Evolutionary conservation across 1,140 invertebrate species (phyloP), one percentile per base, ranked within the genome.

Genomic region (Diabrotica undecimpunctata): DNA sequence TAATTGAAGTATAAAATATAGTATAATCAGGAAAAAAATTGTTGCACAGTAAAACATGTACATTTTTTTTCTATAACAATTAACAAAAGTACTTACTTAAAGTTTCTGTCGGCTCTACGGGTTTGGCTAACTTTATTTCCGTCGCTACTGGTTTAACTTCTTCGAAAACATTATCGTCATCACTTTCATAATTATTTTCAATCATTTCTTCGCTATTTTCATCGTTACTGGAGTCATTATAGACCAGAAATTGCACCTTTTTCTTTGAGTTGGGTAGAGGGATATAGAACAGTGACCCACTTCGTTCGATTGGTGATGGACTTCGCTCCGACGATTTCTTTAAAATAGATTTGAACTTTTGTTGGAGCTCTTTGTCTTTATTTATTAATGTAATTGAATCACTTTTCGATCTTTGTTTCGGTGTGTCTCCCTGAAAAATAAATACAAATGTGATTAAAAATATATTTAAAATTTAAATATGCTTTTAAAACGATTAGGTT

Each of bases 241-340:
- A 70, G 35, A 76, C 77, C 35, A 79, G 65, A 67, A 79, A 79
- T 65, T 79, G 75, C n/a, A 79, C 78, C 63, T 78, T 79, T 66
- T 79, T 79, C 68, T 76, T 74, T 77, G 79, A 12, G 71, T 76
- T 81, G 63, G 86, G 86, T 69, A 86, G 82, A 7, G 86, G 86
- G 66, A 88, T 78, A 75, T 88, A 88, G 82, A 88, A 88, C 71
- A 85, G 83, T 66, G 86, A 84, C 68, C 82, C 81, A 74, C 82
- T 82, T 74, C 75, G 72, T 54, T 51, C 54, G 12, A 67, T 61
- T 13, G 73, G 68, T 51, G 73, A 72, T 46, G 74, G 74, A 61
- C 67, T 74, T 57, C 62, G 69, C 65, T 70, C 68, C 11, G 76
- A 68, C 10, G 72, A 68, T 75, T 89, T 88, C 76, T 89, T 89